These are phyloP conservation scores for Brachirus orientalis DNA, from an alignment of 2,113 vertebrate genomes.

Conservation along the genomic window DNA sequence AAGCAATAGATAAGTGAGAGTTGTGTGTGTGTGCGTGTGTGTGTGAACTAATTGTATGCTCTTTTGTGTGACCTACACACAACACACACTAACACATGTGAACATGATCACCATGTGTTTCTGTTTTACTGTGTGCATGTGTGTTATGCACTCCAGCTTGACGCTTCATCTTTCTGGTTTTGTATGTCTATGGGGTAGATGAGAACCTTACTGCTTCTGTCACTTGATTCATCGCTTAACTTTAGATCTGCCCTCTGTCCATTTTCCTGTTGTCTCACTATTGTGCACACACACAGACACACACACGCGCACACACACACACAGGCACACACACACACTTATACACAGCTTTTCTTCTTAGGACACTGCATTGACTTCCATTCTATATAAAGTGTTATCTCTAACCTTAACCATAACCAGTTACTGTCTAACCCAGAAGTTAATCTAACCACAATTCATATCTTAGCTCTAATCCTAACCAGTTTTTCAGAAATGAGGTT, in stretches of 20 bases:
- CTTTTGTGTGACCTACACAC: constrained; percentile 27
- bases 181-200: constrained; percentile 75
- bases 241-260: constrained; percentile 81
- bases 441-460: too few relatives aligned
- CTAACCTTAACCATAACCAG: too few relatives aligned
- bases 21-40: constrained; percentile 33
- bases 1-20: constrained; percentile 11
- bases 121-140: constrained; percentile 73
- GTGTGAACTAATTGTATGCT: constrained; percentile 48
- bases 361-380: too few relatives aligned
- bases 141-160: constrained; percentile 48
- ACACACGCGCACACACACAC: constrained; percentile 6
- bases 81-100: constrained; percentile 5
- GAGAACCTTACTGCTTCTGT: constrained; percentile 82
- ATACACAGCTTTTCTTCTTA: background rate
- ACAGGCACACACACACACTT: constrained; percentile 5
- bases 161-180: constrained; percentile 39
- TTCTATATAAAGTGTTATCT: background rate
- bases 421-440: too few relatives aligned
- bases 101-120: constrained; percentile 81
- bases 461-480: too few relatives aligned
- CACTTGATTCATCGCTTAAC: constrained; percentile 83
- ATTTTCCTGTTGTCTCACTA: constrained; percentile 18
- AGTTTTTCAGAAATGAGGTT: too few relatives aligned
- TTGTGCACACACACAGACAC: background rate